A percentile compares a stretch with the other conserved stretches of the same genome.
These are phyloP conservation scores for Cepaea hortensis DNA, from an alignment of 2,888 invertebrate genomes.

Conservation along the genomic window DNA sequence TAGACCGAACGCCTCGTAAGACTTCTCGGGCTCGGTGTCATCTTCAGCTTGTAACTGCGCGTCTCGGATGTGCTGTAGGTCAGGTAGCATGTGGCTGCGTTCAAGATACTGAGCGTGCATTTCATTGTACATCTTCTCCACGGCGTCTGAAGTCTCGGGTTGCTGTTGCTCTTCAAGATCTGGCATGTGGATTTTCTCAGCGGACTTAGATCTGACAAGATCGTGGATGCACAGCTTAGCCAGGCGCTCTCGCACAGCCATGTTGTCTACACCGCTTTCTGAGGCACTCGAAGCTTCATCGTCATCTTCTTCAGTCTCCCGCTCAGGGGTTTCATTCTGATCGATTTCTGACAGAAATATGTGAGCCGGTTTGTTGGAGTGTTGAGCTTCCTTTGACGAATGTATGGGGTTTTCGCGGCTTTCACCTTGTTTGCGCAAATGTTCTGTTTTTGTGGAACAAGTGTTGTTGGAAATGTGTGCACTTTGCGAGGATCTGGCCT, in stretches of 20 bases:
- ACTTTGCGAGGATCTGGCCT: not conserved
- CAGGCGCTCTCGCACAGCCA: not conserved
- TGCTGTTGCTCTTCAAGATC: not conserved
- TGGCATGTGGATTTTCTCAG: not conserved
- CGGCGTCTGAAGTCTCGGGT: not conserved
- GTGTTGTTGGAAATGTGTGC: not conserved
- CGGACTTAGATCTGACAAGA: not conserved
- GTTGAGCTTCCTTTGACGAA: not conserved
- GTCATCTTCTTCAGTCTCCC: not conserved
- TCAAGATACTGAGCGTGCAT: not conserved
- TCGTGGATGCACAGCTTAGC: not conserved
- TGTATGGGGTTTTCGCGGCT: too few relatives aligned
- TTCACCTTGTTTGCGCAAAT: not conserved
- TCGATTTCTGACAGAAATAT: too few relatives aligned
- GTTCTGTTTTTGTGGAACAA: not conserved
- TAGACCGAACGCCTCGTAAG: conserved; percentile 1
- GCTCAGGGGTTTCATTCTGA: not conserved
- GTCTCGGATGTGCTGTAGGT: not conserved
- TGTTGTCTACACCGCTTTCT: not conserved
- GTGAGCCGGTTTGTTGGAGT: not conserved
- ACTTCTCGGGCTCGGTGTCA: not conserved
- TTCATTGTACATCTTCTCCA: not conserved
- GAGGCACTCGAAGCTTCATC: not conserved
- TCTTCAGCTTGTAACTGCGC: not conserved
- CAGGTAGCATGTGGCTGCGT: not conserved